Base-by-base conservation (phyloP, 2,797 vertebrate species). In the Poeciliopsis presidionis region DNA sequence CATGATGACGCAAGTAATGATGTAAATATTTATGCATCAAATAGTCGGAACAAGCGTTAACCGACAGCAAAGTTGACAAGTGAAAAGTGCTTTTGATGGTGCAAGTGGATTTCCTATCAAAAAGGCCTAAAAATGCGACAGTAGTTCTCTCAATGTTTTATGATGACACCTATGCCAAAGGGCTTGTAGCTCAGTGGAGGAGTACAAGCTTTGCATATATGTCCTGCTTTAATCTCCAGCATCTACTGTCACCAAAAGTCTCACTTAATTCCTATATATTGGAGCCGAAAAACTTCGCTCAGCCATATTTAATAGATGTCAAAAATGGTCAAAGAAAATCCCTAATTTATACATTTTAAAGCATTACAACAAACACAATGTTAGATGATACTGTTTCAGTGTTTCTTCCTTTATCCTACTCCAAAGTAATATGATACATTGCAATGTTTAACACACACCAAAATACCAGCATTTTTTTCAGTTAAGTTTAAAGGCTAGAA, bases 101-200 rank as follows among this genome's bases (percentile, higher is more conserved):
- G 67, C 41, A 45, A 45, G 67, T 45, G 2, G 43, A 43, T 43
- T 70, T 70, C 14, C n/a, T 13, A 28, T 45, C 16, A 28, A 45
- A 70, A 70, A 16, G 41, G 41, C 45, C 67, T 70, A 25, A 45
- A 43, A 14, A 45, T 28, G 67, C 25, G 45, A 45, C 41, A 45
- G 22, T 8, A n/a, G 41, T 45, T 70, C 25, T 45, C 39, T 45
- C 67, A 45, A 16, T 70, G 67, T 28, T 70, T 70, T 7, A 70
- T 70, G 67, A 70, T 70, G 67, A 70, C 41, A 70, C 67, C 41
- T 70, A 16, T 4, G 39, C 53, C 39, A n/a, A 12, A 61, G 73
- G 73, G n/a, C 53, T 20, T 33, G 73, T 46, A 46, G 73, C 55
- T 74, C 55, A 13, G 39, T 46, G 41, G 73, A 20, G 41, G 39